Evolutionary conservation across 1,140 invertebrate species (phyloP), one percentile per base, ranked within the genome.

Genomic region (Gonatopus flavifemur): DNA sequence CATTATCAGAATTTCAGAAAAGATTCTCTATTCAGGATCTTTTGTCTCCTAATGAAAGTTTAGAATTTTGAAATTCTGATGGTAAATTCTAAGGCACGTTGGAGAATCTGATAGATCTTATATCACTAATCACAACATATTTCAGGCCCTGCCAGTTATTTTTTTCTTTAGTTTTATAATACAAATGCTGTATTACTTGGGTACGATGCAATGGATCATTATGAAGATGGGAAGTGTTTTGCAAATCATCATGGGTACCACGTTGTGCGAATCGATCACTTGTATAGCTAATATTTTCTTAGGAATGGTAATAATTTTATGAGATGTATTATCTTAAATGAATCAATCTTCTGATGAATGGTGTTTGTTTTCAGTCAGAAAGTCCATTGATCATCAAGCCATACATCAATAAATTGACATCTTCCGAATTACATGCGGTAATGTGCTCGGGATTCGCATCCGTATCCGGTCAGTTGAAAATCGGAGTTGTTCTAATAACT

Each of bases 381-480:
- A 88, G 91, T 15, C 89, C 93, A 0, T 71, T 98, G 7, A 57
- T 98, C n/a, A 87, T 98, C 31, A 86, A 87, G 63, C 92, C 93
- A 0, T 97, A 93, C 60, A 72, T 98, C 8, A 64, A 77, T n/a
- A 68, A 85, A 42, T 81, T 98, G 64, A 98, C 95, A 0, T 80
- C 83, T 32, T 96, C 93, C 0, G 96, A 98, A 79, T 74, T 98
- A 1, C 93, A 97, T 71, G 87, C 94, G 1, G 82, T 98, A 12
- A 93, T 98, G 90, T 86, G 90, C 3, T 91, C 90, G 1, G 96
- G 96, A 7, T 97, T 98, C 74, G 91, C 94, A 0, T 96, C 94
- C 7, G 93, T 98, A 15, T 94, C 95, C 25, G 96, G 93, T 83
- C 67, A 67, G 58, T 57, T 15, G 4, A 32, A 8, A 32, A 32